Evolutionary conservation across 2,113 vertebrate genomes (phyloP), one percentile per base, ranked within the genome.

Genomic region (Gallinago media): DNA sequence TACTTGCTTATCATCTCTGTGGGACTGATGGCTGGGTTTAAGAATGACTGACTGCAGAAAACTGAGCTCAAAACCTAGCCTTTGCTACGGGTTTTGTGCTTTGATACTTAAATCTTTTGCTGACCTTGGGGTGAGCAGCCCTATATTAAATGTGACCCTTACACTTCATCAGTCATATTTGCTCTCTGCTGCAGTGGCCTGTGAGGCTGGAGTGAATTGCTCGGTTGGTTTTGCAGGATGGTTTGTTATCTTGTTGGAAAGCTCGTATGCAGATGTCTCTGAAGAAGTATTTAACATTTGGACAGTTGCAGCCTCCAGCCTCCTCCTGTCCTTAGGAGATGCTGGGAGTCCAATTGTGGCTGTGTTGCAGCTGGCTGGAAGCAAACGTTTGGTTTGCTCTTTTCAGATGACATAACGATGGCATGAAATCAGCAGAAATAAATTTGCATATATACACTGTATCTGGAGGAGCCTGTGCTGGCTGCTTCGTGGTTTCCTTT

Each of bases 31-130:
- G 36, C 0, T 93, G 59, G 50, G 54, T 86, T 92, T 72, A 47
- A 71, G 46, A 86, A 63, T 81, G 72, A 95, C 47, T 94, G 91
- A 73, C 91, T 80, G 52, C 12, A 61, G 47, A 52, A 82, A 67
- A 34, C 3, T 21, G 26, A 76, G 46, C 59, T 92, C 14, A 27
- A 77, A 71, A 5, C 19, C 9, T 12, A 40, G n/a, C 22, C 26
- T 63, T 50, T 86, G 9, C 47, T 73, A 5, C 11, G 17, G 18
- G 21, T 16, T 94, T 71, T 75, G 15, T 56, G 23, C 4, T 1
- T 3, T 55, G 34, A 8, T 44, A 15, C 12, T 50, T 4, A 0
- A 0, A 5, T 46, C 11, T 78, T 34, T 12, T 5, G 3, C 36
- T 62, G 71, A 18, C n/a, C 12, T 74, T 23, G 22, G 12, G 25